Conservation (phyloP, 2,113 vertebrate genomes). For the Gasterosteus aculeatus region DNA sequence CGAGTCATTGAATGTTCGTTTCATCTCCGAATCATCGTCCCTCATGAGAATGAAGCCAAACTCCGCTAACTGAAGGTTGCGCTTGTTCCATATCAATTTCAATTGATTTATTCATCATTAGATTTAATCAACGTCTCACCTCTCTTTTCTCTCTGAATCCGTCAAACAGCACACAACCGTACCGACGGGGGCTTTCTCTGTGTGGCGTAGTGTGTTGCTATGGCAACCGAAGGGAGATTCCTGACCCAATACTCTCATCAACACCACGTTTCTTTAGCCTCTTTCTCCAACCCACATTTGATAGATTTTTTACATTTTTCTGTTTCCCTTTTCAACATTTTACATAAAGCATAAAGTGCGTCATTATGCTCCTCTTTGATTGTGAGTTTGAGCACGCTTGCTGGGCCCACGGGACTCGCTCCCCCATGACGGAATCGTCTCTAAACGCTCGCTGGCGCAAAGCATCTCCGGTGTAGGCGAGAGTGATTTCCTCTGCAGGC, state of each 20-base stretch:
- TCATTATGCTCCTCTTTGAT: slow-evolving; percentile 37
- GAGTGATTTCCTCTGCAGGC: slow-evolving; percentile 37
- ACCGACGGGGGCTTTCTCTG: slow-evolving; percentile 66
- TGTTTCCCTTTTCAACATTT: not conserved
- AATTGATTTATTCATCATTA: slow-evolving; percentile 14
- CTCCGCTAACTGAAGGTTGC: not conserved
- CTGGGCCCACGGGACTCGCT: slow-evolving; percentile 57
- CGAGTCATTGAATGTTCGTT: not conserved
- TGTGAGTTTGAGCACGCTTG: slow-evolving; percentile 45
- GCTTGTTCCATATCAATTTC: not conserved
- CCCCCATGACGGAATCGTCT: slow-evolving; percentile 71
- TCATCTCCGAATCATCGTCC: not conserved
- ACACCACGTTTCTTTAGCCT: slow-evolving; percentile 61
- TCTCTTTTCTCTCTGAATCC: not conserved
- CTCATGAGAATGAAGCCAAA: not conserved
- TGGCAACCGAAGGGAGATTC: slow-evolving; percentile 77
- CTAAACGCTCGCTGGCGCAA: slow-evolving; percentile 65
- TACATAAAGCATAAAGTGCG: not conserved
- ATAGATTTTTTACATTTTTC: slow-evolving; percentile 10
- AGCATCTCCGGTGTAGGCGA: slow-evolving; percentile 39
- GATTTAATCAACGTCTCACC: not conserved
- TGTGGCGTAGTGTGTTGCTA: slow-evolving; percentile 76
- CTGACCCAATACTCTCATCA: slow-evolving; percentile 65
- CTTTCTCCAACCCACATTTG: slow-evolving; percentile 14
- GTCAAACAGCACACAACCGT: slow-evolving; percentile 43